Base-by-base conservation (phyloP, 1,140 invertebrate species). In the Drosophila pectinifera region DNA sequence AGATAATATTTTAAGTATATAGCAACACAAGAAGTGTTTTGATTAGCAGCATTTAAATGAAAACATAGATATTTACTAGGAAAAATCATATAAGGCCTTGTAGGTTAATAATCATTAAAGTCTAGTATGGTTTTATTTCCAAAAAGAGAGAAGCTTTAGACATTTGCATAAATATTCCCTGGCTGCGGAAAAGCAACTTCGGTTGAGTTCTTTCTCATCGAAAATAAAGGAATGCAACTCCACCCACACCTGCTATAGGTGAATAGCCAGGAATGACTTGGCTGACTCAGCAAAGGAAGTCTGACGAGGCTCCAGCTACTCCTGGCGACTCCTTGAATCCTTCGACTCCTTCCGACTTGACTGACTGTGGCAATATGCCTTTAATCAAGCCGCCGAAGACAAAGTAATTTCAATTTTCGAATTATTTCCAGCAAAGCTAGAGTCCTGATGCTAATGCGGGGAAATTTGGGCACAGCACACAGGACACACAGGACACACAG, bases 351-450 rank as follows among this genome's bases (percentile, higher is more conserved):
- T 41, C 8, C 53, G 24, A 28, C 58, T 14, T 59, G 56, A 20
- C 45, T 57, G 58, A 58, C 54, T 57, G 98, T 93, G 98, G 98
- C 99, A 94, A 99, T 99, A 97, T 99, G 99, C 94, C 84, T 88
- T 83, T 89, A 88, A 88, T 88, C 84, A 88, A 84, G 80, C 65
- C 80, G 55, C 72, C 54, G 75, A 73, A 69, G 67, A 70, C 67
- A 65, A 73, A 89, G 84, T 88, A 78, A 89, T 88, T 83, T 73
- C 74, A 74, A 89, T 83, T 88, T 89, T 80, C 77, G 86, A 88
- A 88, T 88, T 88, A 89, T 89, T 89, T 88, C 76, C 83, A 89
- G 51, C 64, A 83, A 76, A 74, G 72, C 62, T 43, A 20, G 58
- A 42, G 36, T 20, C 18, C 42, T 39, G 14, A 75, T 74, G 72